phyloP scores from a whole-genome alignment of 2,888 invertebrate genomes.

The Pachymerium ferrugineum region DNA sequence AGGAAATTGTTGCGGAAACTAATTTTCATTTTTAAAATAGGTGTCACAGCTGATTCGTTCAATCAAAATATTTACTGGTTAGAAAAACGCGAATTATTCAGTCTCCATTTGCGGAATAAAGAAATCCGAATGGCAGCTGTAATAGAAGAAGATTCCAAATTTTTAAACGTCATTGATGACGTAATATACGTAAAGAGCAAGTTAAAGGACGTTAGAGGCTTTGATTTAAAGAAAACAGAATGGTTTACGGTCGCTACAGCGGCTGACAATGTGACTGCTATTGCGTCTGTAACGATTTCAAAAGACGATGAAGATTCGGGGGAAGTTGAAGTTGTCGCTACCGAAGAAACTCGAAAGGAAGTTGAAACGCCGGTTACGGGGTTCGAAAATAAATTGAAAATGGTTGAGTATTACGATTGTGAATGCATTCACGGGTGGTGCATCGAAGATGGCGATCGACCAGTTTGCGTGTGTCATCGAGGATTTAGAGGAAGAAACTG shows the following conservation, averaged over 20 bases:
- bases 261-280: neutral
- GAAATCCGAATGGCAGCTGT: neutral
- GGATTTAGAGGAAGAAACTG: neutral
- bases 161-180: neutral
- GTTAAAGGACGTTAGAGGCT: neutral
- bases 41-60: neutral
- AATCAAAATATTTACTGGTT: neutral
- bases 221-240: neutral
- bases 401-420: neutral
- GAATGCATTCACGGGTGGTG: neutral
- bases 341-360: no score
- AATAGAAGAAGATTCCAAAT: neutral
- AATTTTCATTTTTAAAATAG: neutral
- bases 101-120: neutral
- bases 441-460: neutral
- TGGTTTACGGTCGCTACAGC: neutral
- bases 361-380: no score
- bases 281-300: neutral
- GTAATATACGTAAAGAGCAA: neutral
- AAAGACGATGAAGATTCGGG: neutral
- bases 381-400: neutral
- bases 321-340: no score
- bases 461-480: neutral
- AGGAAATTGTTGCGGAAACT: neutral
- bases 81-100: neutral